phyloP scores from a whole-genome alignment of 2,113 vertebrate species.

The Zosterops pallidus region DNA sequence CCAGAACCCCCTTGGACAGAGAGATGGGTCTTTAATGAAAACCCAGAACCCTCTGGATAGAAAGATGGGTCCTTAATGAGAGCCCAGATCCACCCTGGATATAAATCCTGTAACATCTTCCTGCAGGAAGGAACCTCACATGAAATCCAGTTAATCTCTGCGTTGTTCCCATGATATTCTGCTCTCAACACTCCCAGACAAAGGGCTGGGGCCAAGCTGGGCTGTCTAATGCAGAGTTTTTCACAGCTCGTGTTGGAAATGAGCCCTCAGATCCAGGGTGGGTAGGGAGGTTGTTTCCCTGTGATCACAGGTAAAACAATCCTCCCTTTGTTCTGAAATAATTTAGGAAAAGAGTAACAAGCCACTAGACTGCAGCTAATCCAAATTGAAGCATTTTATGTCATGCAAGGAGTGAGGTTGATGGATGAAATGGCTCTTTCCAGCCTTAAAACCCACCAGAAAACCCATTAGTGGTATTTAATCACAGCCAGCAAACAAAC shows the following conservation, averaged over 20 bases:
- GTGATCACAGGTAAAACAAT: background rate
- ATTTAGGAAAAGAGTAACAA: background rate
- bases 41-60: background rate
- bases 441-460: background rate
- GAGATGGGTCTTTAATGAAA: too few relatives aligned
- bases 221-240: background rate
- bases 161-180: background rate
- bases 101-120: background rate
- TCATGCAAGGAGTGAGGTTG: background rate
- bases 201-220: background rate
- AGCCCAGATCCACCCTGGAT: background rate
- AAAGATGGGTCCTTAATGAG: background rate
- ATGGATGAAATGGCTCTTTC: background rate
- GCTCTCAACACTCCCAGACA: background rate
- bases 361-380: background rate
- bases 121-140: background rate
- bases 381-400: background rate
- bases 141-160: background rate
- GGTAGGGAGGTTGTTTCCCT: background rate
- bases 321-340: background rate
- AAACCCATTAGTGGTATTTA: background rate
- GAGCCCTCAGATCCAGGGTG: background rate
- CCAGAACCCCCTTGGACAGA: too few relatives aligned
- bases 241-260: background rate
- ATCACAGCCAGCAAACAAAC: constrained; percentile 5